Evolutionary conservation across 2,888 invertebrate genomes (phyloP), one percentile per base, ranked within the genome.

Genomic region (Andrena trimmerana): DNA sequence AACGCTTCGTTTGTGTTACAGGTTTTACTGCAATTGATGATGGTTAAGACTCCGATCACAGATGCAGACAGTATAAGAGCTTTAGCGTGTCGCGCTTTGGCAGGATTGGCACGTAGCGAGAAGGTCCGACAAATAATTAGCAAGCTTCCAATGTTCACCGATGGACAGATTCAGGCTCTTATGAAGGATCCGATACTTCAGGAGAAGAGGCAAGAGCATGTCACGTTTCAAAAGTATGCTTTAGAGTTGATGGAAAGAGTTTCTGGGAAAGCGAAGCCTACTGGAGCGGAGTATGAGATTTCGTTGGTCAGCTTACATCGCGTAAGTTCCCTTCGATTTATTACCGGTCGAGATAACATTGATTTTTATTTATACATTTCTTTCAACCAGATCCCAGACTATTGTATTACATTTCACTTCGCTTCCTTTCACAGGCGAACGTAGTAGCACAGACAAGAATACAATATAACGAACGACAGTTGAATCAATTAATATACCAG

Each of bases 151-250:
- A 95, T 99, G 81, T 98, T 99, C 94, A 98, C 98, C 73, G 97
- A 97, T 90, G 98, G 98, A 16, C 98, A 98, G 93, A 96, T 99
- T 91, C 99, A 99, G 94, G 97, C 96, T 86, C 94, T 99, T 74
- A 99, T 99, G 98, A 97, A 98, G 73, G 99, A 99, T 94, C 99
- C 99, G 13, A 98, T 99, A 82, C 95, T 99, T 0, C 99, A 99
- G 94, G 99, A 99, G 94, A 99, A 99, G 94, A 96, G 99, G 0
- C 97, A 97, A 86, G 99, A 99, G 91, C 99, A 99, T 94, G 97
- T 98, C 0, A 96, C 97, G 94, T 99, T 99, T 94, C 99, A 99
- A 94, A 98, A 98, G 92, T 98, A 98, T 93, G 99, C 99, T 0
- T 94, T 98, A 13, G 98, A 98, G 90, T 94, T 99, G 54, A 95